Conservation (phyloP, 1,140 invertebrate species). For the Eufriesea mexicana region DNA sequence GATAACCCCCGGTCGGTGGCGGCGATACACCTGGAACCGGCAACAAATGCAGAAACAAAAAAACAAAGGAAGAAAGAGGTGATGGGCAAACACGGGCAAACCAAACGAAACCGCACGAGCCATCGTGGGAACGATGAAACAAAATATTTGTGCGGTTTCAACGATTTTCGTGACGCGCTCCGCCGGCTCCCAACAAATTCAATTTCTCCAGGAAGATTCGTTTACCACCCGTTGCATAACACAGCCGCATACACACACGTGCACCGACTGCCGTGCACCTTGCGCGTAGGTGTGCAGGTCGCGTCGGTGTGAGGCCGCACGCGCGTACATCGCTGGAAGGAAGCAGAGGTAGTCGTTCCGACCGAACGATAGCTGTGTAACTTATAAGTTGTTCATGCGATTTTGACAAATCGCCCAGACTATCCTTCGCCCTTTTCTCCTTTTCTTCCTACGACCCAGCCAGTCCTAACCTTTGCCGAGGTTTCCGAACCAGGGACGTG, state of each 20-base stretch:
- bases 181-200: conserved; percentile 59
- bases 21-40: conserved; percentile 14
- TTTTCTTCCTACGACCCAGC: neutral
- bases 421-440: neutral
- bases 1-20: neutral
- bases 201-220: conserved; percentile 62
- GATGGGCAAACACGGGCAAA: conserved; percentile 42
- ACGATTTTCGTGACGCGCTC: conserved; percentile 64
- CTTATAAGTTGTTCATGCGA: conserved; percentile 59
- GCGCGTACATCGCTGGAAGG: neutral
- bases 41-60: conserved; percentile 30
- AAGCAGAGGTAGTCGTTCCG: conserved; percentile 10
- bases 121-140: conserved; percentile 48
- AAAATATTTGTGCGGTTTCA: conserved; percentile 56
- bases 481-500: neutral
- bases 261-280: neutral
- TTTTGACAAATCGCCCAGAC: conserved; percentile 70
- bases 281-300: neutral
- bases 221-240: conserved; percentile 43
- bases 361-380: conserved; percentile 30
- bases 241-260: neutral
- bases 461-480: neutral
- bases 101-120: conserved; percentile 36
- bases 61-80: conserved; percentile 45
- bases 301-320: neutral